These are phyloP conservation scores for Tachypleus tridentatus DNA, from an alignment of 1,140 invertebrate species.

Conservation along the genomic window DNA sequence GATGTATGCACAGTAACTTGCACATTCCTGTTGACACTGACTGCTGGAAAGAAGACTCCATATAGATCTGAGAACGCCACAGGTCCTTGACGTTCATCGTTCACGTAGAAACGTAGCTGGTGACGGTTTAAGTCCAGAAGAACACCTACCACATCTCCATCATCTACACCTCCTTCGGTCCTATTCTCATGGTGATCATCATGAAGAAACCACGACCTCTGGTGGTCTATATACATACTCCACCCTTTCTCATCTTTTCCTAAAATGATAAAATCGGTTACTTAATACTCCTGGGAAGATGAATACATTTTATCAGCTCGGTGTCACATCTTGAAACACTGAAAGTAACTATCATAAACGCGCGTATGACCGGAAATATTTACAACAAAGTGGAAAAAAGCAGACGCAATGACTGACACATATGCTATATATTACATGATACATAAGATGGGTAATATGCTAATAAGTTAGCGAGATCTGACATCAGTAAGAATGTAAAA, in stretches of 20 bases:
- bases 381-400: too few relatives aligned
- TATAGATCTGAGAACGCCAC: conserved; percentile 78
- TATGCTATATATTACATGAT: too few relatives aligned
- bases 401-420: too few relatives aligned
- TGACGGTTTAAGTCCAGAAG: conserved; percentile 83
- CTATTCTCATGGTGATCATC: conserved; percentile 79
- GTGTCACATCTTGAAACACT: too few relatives aligned
- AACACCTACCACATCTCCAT: conserved; percentile 76
- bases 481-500: too few relatives aligned
- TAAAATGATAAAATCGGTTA: conserved; percentile 31
- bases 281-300: too few relatives aligned
- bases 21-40: conserved; percentile 90
- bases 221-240: conserved; percentile 96
- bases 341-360: too few relatives aligned
- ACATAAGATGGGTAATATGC: too few relatives aligned
- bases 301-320: too few relatives aligned
- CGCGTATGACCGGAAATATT: too few relatives aligned
- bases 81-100: conserved; percentile 69
- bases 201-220: conserved; percentile 89
- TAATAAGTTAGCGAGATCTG: too few relatives aligned
- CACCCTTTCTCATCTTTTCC: conserved; percentile 96
- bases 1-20: conserved; percentile 86
- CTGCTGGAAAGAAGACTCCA: conserved; percentile 94
- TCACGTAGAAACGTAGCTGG: conserved; percentile 83
- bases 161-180: conserved; percentile 73